Evolutionary conservation across 1,140 invertebrate species (phyloP), one percentile per base, ranked within the genome.

Genomic region (Dendroctonus valens): DNA sequence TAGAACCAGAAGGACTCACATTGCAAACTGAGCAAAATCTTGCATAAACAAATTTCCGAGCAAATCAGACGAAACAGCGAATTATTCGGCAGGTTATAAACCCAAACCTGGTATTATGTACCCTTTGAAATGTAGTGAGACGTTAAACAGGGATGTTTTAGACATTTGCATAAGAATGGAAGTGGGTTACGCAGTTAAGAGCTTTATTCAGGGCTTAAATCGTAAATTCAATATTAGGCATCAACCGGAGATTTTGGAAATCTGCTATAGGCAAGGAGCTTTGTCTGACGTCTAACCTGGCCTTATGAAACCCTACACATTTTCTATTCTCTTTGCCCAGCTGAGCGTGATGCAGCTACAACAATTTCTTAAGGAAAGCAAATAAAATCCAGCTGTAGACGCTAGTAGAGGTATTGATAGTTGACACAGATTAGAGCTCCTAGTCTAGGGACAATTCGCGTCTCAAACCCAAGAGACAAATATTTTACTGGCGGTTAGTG

Each of bases 161-260:
- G 51, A 9, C 49, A 67, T 67, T 67, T 67, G 52, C 65, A 67
- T 67, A 67, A 61, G 65, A 67, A 67, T 67, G 44, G 46, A 61
- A 52, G 64, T 55, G 65, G 65, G 65, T 67, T 61, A 66, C 46
- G 53, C 53, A 60, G 65, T 55, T 50, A 59, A 66, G 51, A 54
- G 65, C 65, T 46, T 67, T 67, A 67, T 65, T 65, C 39, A 65
- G 48, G 55, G 46, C 42, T 60, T 42, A 46, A 67, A 61, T 67
- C 65, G 52, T 54, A 67, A 67, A 67, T 67, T 67, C 65, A 62
- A 62, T 67, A 67, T 67, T 67, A 67, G 65, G 59, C 55, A 61
- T 67, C 59, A 61, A 49, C 65, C 65, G 26, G 26, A 26, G 4
- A 52, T 52, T 9, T 52, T 52, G 14, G 37, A 15, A 37, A 12